phyloP scores from a whole-genome alignment of 2,797 vertebrate species.

The Sparus aurata region DNA sequence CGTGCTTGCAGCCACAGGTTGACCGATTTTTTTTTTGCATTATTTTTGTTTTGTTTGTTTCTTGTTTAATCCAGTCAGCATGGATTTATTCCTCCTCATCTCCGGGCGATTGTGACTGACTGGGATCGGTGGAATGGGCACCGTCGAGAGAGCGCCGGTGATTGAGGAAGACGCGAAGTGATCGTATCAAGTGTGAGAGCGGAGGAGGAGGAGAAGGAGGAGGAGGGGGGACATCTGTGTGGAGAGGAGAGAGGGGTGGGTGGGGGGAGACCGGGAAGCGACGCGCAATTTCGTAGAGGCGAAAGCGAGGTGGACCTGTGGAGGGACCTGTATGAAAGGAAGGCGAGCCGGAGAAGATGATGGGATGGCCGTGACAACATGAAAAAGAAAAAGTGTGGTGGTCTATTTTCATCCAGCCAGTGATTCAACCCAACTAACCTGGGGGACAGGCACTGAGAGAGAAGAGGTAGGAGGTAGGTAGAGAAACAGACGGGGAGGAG shows the following conservation, averaged over 20 bases:
- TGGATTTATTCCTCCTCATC: slow-evolving; percentile 68
- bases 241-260: too few relatives aligned
- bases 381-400: slow-evolving; percentile 88
- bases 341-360: slow-evolving; percentile 62
- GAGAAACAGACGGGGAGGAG: slow-evolving; percentile 56
- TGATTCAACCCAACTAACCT: slow-evolving; percentile 82
- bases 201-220: slow-evolving; percentile 25
- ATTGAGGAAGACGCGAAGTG: slow-evolving; percentile 46
- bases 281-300: slow-evolving; percentile 62
- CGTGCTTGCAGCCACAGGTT: slow-evolving; percentile 75
- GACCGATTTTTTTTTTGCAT: slow-evolving; percentile 38
- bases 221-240: slow-evolving; percentile 70
- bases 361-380: slow-evolving; percentile 86
- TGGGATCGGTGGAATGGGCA: slow-evolving; percentile 55
- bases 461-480: slow-evolving; percentile 82
- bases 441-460: slow-evolving; percentile 78
- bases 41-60: too few relatives aligned
- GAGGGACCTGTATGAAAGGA: slow-evolving; percentile 66
- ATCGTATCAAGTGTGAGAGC: slow-evolving; percentile 47
- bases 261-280: slow-evolving; percentile 49
- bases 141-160: slow-evolving; percentile 43
- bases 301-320: slow-evolving; percentile 70
- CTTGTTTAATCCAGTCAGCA: slow-evolving; percentile 56
- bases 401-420: slow-evolving; percentile 81
- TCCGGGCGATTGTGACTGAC: slow-evolving; percentile 57